Percentiles rank a stretch among this genome's conserved stretches.
These are phyloP conservation scores for Yasuhikotakia modesta DNA, from an alignment of 2,797 vertebrate species.

Conservation along the genomic window DNA sequence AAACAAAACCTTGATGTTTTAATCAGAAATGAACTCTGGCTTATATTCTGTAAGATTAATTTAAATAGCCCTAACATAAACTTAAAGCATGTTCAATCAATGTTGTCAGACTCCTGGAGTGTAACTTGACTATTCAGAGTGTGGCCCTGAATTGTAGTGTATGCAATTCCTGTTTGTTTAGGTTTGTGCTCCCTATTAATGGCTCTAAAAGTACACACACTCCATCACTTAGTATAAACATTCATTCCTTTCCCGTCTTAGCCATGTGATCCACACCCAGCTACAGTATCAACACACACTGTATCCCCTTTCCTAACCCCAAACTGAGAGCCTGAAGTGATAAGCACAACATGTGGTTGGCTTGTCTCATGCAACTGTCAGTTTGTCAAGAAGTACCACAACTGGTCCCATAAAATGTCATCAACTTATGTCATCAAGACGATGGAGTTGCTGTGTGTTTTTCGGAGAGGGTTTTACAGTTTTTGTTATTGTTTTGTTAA, in stretches of 20 bases:
- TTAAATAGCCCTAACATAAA: not conserved
- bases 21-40: not conserved
- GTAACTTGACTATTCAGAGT: conserved; percentile 21
- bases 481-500: conserved; percentile 28
- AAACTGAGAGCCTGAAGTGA: too few species aligned
- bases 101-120: not conserved
- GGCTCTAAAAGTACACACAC: conserved; percentile 6
- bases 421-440: too few species aligned
- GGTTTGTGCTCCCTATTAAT: not conserved
- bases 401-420: conserved; percentile 22
- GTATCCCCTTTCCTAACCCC: conserved; percentile 2
- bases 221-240: conserved; percentile 5
- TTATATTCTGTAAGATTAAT: conserved; percentile 12
- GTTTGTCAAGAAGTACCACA: conserved; percentile 31
- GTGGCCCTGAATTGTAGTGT: conserved; percentile 28
- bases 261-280: not conserved
- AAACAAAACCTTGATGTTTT: not conserved
- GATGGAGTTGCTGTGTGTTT: not conserved
- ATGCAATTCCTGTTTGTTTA: conserved; percentile 5
- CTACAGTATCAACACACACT: not conserved
- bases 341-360: not conserved
- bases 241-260: not conserved
- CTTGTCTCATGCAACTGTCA: conserved; percentile 1
- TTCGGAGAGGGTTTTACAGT: not conserved
- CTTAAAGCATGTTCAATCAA: not conserved